These are phyloP conservation scores for Hemibates koningsi DNA, from an alignment of 2,113 vertebrate species.

Conservation along the genomic window DNA sequence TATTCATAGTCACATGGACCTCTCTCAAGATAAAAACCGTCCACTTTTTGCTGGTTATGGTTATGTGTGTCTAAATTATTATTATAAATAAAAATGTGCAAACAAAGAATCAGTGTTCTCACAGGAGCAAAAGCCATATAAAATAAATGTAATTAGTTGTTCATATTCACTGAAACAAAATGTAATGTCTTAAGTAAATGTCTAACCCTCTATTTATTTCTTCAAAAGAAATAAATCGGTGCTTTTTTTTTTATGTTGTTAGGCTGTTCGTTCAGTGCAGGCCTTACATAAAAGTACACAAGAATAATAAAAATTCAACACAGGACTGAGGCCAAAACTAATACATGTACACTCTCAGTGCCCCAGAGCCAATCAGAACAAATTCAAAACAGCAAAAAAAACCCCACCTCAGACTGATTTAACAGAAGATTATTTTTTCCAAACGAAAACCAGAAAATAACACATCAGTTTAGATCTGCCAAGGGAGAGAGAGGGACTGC, in stretches of 20 bases:
- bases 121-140: neutral
- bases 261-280: neutral
- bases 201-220: neutral
- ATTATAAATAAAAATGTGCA: neutral
- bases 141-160: neutral
- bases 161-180: neutral
- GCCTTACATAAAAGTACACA: neutral
- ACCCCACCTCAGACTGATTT: fast-evolving
- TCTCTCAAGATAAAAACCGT: neutral
- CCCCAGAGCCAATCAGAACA: neutral
- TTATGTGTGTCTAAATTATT: neutral
- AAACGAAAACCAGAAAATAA: neutral
- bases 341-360: neutral
- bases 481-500: neutral
- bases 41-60: neutral
- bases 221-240: neutral
- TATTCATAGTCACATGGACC: neutral
- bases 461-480: neutral
- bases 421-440: neutral
- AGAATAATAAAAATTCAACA: neutral
- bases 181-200: neutral
- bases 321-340: neutral
- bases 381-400: neutral
- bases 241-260: neutral
- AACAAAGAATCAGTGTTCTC: neutral